Percentiles rank a stretch among this genome's conserved stretches.
Evolutionary conservation across 2,113 vertebrate species (phyloP).

Genomic region (Porphyrio hochstetteri): DNA sequence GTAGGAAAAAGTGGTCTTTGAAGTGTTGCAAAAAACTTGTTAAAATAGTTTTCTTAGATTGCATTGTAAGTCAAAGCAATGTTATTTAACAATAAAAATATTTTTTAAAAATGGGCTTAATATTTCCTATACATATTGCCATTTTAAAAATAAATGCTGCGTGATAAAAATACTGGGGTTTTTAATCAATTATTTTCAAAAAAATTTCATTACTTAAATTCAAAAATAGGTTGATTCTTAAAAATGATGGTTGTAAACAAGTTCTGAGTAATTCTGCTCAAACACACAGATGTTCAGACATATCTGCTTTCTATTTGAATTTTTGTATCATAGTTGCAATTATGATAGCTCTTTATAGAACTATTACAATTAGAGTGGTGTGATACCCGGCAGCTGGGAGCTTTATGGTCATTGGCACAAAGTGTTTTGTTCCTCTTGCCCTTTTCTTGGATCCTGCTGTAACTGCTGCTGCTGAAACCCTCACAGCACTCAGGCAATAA

Average conservation of each 20-base stretch:
- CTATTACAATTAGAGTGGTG: neutral
- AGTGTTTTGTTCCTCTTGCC: neutral
- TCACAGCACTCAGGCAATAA: neutral
- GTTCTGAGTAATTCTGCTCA: neutral
- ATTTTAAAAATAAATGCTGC: neutral
- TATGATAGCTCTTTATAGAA: neutral
- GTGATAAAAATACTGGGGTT: neutral
- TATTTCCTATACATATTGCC: neutral
- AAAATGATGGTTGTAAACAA: neutral
- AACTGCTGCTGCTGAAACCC: neutral
- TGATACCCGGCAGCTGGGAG: neutral
- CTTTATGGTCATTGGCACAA: neutral
- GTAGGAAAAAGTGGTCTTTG: neutral
- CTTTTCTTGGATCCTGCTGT: neutral
- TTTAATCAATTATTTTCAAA: neutral
- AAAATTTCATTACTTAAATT: neutral
- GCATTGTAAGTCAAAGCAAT: neutral
- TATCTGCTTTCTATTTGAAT: neutral
- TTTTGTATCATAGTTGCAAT: neutral
- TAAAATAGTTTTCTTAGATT: neutral
- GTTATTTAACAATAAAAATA: neutral
- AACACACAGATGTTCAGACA: neutral
- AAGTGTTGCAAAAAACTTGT: neutral
- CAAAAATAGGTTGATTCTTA: neutral
- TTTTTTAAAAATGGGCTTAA: neutral